These are phyloP conservation scores for Thaleichthys pacificus DNA, from an alignment of 2,797 vertebrate genomes.

Conservation along the genomic window DNA sequence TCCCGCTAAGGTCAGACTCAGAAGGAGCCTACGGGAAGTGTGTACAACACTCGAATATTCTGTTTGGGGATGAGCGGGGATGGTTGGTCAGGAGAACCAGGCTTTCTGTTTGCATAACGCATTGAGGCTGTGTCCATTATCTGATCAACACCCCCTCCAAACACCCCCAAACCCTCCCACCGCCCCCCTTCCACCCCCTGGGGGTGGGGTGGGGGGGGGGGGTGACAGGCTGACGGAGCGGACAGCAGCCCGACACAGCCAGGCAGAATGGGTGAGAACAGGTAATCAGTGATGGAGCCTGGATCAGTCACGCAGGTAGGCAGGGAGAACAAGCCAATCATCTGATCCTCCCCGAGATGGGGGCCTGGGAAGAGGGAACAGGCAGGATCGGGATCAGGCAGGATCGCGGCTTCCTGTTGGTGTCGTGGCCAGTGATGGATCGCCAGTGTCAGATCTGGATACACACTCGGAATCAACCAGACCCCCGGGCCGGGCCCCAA, in stretches of 20 bases:
- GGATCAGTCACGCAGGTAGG: conserved; percentile 68
- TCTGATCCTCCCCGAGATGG: conserved; percentile 67
- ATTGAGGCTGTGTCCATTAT: conserved; percentile 46
- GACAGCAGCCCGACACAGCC: conserved; percentile 60
- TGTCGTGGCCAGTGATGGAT: conserved; percentile 70
- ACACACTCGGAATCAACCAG: conserved; percentile 65
- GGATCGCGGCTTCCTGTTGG: conserved; percentile 62
- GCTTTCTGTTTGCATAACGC: conserved; percentile 48
- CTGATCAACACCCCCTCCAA: conserved; percentile 18
- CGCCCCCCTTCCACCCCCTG: too few relatives aligned
- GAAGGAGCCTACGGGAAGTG: too few relatives aligned
- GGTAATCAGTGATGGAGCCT: conserved; percentile 67
- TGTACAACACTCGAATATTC: too few relatives aligned
- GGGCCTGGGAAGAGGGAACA: conserved; percentile 43
- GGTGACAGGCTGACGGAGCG: conserved; percentile 25
- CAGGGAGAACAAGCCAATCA: conserved; percentile 59
- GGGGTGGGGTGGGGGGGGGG: too few relatives aligned
- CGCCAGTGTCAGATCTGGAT: conserved; percentile 65
- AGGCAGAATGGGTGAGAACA: conserved; percentile 75
- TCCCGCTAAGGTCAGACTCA: neutral
- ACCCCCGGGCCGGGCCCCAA: conserved; percentile 60
- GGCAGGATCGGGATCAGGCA: conserved; percentile 62
- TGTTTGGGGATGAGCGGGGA: conserved; percentile 12
- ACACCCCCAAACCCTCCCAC: too few relatives aligned
- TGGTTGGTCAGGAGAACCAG: conserved; percentile 18